Evolutionary conservation across 1,140 invertebrate species (phyloP), one percentile per base, ranked within the genome.

Genomic region (Meloidogyne hapla): DNA sequence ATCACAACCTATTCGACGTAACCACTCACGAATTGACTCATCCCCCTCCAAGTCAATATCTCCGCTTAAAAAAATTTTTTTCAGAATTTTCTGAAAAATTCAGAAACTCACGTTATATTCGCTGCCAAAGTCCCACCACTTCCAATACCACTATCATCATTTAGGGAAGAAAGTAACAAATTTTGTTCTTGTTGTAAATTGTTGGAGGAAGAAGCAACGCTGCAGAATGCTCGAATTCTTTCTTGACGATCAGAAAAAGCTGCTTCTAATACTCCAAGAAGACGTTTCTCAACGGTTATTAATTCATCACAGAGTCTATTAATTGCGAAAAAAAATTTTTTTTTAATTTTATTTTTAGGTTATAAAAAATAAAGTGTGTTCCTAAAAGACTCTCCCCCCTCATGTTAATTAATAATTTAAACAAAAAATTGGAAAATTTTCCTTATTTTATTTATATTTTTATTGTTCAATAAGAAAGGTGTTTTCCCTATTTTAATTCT

Each of bases 221-320:
- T 67, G 61, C 21, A 65, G 10, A 77, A 33, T 15, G 64, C 12
- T 42, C 69, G 75, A 13, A 78, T 74, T 4, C 69, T 68, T 33
- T 45, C 40, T 56, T 65, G 76, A 26, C 75, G 40, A 48, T 79
- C 78, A 62, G 64, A 42, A 26, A 80, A 62, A 13, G 45, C 67
- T 21, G 67, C 75, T 67, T 84, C 81, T 13, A 83, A 72, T 6
- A 85, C 61, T 18, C 62, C 67, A 26, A 77, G 80, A 67, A 77
- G 78, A n/a, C 85, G 81, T 63, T 78, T 73, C 61, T 83, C 82
- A 1, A 85, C 83, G 12, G 26, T 48, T 21, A 83, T 61, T 40
- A 83, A 42, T 23, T 83, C 83, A 64, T 83, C 82, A 65, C 66
- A 83, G 13, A 83, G 74, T 25, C 79, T 84, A 56, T 28, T 71